These are phyloP conservation scores for Chelidonichthys spinosus DNA, from an alignment of 2,797 vertebrate genomes.

Conservation along the genomic window DNA sequence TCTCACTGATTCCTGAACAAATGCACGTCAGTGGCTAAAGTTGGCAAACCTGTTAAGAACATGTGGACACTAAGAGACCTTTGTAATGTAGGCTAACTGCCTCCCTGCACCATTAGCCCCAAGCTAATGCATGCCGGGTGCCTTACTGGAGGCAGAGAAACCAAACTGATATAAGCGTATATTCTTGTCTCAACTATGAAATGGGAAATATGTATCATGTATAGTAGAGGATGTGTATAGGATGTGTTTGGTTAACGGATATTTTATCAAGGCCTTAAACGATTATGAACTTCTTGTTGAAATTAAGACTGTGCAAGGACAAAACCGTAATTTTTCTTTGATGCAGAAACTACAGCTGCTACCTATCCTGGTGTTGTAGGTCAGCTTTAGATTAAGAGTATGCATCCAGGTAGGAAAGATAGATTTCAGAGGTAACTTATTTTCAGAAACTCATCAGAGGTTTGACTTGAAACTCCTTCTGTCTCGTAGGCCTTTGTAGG, in stretches of 20 bases:
- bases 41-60: too few relatives aligned
- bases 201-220: too few relatives aligned
- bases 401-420: neutral
- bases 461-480: constrained; percentile 39
- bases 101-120: neutral
- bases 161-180: neutral
- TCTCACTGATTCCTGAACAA: neutral
- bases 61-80: too few relatives aligned
- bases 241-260: neutral
- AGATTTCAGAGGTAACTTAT: constrained; percentile 18
- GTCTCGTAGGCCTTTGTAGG: constrained; percentile 37
- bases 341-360: neutral
- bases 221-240: neutral
- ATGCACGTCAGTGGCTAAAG: too few relatives aligned
- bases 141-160: neutral
- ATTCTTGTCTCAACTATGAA: too few relatives aligned
- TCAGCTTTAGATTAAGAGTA: neutral
- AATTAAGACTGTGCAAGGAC: neutral
- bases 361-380: neutral
- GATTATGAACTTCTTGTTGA: neutral
- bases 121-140: neutral
- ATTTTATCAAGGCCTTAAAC: neutral
- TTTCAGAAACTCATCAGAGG: constrained; percentile 11
- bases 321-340: neutral
- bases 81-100: neutral